A percentile compares a stretch with the other conserved stretches of the same genome.
Evolutionary conservation across 2,888 invertebrate genomes (phyloP).

Genomic region (Muscina levida): DNA sequence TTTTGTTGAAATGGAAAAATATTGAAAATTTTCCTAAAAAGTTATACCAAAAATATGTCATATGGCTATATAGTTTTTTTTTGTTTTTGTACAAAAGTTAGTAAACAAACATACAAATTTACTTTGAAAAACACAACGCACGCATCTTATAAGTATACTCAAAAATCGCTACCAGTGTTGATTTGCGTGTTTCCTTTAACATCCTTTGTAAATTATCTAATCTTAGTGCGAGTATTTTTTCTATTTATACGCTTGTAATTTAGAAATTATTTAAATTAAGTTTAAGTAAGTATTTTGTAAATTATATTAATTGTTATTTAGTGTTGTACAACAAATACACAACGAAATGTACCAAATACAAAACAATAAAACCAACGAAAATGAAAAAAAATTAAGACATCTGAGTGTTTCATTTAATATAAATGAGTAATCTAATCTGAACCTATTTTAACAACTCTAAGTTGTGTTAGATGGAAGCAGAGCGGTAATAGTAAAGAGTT

Average conservation of each 20-base stretch:
- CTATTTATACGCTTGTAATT: conserved; percentile 62
- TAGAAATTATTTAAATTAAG: conserved; percentile 33
- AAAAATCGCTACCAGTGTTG: background rate
- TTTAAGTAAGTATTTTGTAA: background rate
- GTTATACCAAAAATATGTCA: too few relatives aligned
- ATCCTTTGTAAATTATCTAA: conserved; percentile 37
- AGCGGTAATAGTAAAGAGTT: too few relatives aligned
- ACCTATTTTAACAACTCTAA: too few relatives aligned
- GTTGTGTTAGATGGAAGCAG: too few relatives aligned
- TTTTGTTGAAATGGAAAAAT: background rate
- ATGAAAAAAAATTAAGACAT: background rate
- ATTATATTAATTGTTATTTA: conserved; percentile 57
- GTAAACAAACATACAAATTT: background rate
- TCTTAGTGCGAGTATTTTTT: conserved; percentile 20
- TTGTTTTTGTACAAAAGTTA: background rate
- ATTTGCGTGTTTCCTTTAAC: background rate
- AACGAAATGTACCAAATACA: conserved; percentile 41
- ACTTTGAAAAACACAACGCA: background rate
- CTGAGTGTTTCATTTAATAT: too few relatives aligned
- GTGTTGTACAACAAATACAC: conserved; percentile 32
- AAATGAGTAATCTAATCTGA: too few relatives aligned
- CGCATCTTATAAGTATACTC: background rate
- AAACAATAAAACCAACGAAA: conserved; percentile 37
- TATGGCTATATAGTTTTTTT: background rate
- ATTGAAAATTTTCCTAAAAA: background rate